phyloP scores from a whole-genome alignment of 2,113 vertebrate genomes.

The Larimichthys polyactis region DNA sequence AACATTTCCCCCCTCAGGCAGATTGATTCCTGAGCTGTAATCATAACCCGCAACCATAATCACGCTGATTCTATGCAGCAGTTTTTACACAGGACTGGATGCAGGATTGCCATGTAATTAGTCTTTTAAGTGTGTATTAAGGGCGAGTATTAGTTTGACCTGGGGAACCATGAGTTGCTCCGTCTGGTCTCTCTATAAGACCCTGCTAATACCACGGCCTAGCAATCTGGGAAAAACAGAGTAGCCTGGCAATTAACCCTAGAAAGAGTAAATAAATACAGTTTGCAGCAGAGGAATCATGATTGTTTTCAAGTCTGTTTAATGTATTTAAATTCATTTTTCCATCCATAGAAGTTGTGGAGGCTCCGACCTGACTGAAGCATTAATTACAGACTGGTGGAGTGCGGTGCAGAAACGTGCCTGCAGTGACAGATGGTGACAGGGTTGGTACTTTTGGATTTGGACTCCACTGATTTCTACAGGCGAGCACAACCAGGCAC shows the following conservation, averaged over 20 bases:
- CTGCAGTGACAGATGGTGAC: slow-evolving; percentile 70
- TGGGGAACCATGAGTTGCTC: slow-evolving; percentile 62
- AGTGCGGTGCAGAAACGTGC: slow-evolving; percentile 33
- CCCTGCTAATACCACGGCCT: slow-evolving; percentile 62
- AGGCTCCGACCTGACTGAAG: slow-evolving; percentile 32
- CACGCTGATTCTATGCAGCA: slow-evolving; percentile 29
- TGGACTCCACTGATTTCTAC: slow-evolving; percentile 48
- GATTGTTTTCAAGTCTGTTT: slow-evolving; percentile 15
- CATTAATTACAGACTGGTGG: slow-evolving; percentile 28
- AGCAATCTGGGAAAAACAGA: slow-evolving; percentile 36
- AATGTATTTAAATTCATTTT: slow-evolving; percentile 3
- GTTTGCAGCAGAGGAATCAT: not conserved
- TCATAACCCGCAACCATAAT: slow-evolving; percentile 12
- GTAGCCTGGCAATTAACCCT: slow-evolving; percentile 18
- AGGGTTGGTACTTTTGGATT: slow-evolving; percentile 53
- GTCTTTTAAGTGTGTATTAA: slow-evolving; percentile 56
- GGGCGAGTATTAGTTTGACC: slow-evolving; percentile 59
- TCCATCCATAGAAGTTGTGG: slow-evolving; percentile 28
- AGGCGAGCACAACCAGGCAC: slow-evolving; percentile 32
- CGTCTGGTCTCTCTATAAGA: slow-evolving; percentile 70
- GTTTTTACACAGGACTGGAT: slow-evolving; percentile 19
- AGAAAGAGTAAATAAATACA: not conserved
- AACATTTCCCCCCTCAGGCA: not conserved
- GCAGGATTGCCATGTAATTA: slow-evolving; percentile 53
- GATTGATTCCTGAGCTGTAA: slow-evolving; percentile 33